Base-by-base conservation (phyloP, 2,888 invertebrate species). In the Lepidochrysops patricia region DNA sequence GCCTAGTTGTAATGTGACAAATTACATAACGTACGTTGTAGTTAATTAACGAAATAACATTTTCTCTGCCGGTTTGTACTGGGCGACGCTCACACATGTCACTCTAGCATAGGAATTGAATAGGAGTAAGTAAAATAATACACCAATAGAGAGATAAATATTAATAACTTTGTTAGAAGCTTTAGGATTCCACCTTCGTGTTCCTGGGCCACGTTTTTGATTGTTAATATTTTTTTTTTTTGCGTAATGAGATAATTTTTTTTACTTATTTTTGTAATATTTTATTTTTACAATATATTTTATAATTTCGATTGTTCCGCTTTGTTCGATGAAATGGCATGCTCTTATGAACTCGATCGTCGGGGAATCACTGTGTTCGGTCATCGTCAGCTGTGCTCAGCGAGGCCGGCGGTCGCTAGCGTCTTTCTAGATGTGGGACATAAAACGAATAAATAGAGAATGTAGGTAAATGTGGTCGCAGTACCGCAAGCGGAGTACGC, bases 101-200 rank as follows among this genome's bases (percentile, higher is more conserved):
- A 75, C 74, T 76, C 72, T 84, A 85, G 81, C 72, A 74, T 88
- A 87, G 88, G 88, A 89, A 88, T 88, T 89, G 87, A 88, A 78
- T 87, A 85, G 84, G 56, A 72, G 70, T 86, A 87, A 85, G 85
- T 79, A 76, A 82, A 83, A 74, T 74, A 72, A 77, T 80, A 85
- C 83, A 84, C 83, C 80, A 81, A 83, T 84, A 84, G 78, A 80
- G 72, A 74, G 76, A 78, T 77, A 72, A 69, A 68, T 62, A 70
- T 63, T 71, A 73, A 77, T 76, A 73, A 76, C 80, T 84, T 84
- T 79, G 75, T 84, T 84, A 80, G 79, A 73, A 70, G 79, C 79
- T 80, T 74, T 73, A 79, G 80, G 82, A 76, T 76, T 77, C 78
- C 80, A 80, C 79, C 76, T 74, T 69, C 70, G 80, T 82, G 84